These are phyloP conservation scores for Bergia puertoricense DNA, from an alignment of 92 coral and sea anemone species.

Conservation along the genomic window DNA sequence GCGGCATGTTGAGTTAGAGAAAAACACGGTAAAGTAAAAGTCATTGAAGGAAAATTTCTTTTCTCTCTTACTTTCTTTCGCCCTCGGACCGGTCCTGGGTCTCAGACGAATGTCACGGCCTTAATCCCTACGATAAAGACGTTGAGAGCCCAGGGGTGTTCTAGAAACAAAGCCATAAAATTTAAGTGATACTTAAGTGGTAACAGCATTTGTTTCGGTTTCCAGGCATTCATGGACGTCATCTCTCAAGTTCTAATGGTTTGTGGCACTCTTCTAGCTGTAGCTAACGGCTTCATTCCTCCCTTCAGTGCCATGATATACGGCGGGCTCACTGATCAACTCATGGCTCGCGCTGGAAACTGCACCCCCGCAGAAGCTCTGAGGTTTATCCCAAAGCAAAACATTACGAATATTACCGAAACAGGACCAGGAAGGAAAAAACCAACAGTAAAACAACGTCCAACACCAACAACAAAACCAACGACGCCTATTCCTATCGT, in stretches of 20 bases:
- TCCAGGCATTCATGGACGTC: constrained; percentile 70
- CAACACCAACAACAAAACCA: constrained; percentile 4
- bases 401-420: constrained; percentile 7
- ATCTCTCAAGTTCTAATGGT: constrained; percentile 76
- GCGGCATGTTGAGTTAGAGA: too few relatives aligned
- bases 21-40: too few relatives aligned
- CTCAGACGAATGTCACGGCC: too few relatives aligned
- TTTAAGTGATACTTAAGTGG: neutral
- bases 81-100: too few relatives aligned
- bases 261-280: constrained; percentile 89
- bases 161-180: too few relatives aligned
- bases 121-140: too few relatives aligned
- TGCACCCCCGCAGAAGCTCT: constrained; percentile 22
- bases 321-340: constrained; percentile 87
- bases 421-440: neutral
- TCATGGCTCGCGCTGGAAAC: constrained; percentile 42
- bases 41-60: too few relatives aligned
- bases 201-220: neutral
- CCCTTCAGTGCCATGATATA: constrained; percentile 85
- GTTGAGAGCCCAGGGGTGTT: neutral
- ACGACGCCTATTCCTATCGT: neutral
- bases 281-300: constrained; percentile 89
- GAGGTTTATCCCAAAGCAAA: neutral
- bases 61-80: too few relatives aligned
- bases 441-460: neutral